Percentiles rank a stretch among this genome's conserved stretches.
phyloP scores from a whole-genome alignment of 2,113 vertebrate species.

The Sphyrna mokarran region DNA sequence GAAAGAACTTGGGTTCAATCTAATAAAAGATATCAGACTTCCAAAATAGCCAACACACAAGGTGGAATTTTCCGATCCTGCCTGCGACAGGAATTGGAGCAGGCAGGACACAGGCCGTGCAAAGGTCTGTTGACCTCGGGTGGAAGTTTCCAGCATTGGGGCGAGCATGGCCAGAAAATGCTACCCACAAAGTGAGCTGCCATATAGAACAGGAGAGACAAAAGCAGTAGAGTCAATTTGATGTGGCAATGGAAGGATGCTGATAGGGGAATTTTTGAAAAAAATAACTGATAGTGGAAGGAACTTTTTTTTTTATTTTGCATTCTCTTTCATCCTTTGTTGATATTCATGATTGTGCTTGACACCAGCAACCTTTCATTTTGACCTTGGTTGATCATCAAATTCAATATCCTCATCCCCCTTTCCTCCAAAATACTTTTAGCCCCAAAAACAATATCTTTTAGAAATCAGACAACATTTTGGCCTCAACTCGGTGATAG shows the following conservation, averaged over 20 bases:
- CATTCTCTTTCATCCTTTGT: not conserved
- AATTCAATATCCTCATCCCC: too few relatives aligned
- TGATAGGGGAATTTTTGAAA: not conserved
- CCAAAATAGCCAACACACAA: not conserved
- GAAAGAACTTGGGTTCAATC: not conserved
- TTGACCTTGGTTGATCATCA: too few relatives aligned
- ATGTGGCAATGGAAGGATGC: not conserved
- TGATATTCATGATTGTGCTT: not conserved
- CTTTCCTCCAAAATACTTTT: too few relatives aligned
- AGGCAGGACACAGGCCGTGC: too few relatives aligned
- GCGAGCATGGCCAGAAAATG: too few relatives aligned
- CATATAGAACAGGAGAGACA: not conserved
- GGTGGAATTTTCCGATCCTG: too few relatives aligned
- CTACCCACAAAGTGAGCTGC: not conserved
- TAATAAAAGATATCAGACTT: not conserved
- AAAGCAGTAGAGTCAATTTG: not conserved
- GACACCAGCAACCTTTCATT: not conserved
- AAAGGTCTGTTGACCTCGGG: too few relatives aligned
- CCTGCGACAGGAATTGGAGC: too few relatives aligned
- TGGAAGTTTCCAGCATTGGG: too few relatives aligned
- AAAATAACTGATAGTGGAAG: not conserved
- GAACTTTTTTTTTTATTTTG: not conserved
- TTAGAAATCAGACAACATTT: too few relatives aligned
- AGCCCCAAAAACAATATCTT: too few relatives aligned
- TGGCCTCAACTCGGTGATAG: too few relatives aligned